Base-by-base conservation (phyloP, 2,888 invertebrate species). In the Cheilosia grossa region DNA sequence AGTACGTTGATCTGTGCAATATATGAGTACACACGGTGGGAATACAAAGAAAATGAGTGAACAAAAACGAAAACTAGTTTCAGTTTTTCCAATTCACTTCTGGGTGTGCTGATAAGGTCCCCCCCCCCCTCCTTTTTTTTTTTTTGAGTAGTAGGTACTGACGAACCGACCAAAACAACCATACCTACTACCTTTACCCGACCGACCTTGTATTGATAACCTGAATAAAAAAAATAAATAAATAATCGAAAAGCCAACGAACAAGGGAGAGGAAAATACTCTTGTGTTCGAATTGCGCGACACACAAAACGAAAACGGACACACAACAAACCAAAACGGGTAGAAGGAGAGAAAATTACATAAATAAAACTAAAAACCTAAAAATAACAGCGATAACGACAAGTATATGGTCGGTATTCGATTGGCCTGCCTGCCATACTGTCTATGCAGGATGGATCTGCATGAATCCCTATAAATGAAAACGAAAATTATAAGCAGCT, bases 141-240 rank as follows among this genome's bases (percentile, higher is more conserved):
- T n/a, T 21, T 59, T 51, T 15, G 17, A 59, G 24, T 13, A 47
- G 47, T 27, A 30, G 30, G 30, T 19, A 49, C 49, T 17, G 9
- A 7, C 17, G 51, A 53, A 21, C 63, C 49, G 17, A 42, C 42
- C 53, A 59, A 69, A 59, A 58, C 47, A 17, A 19, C 47, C 19
- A 47, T 17, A 44, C 44, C 6, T 19, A 56, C 33, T 37, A 61
- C 83, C 83, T 83, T 83, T 83, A 80, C 83, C 83, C 83, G 74
- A 79, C 83, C 83, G 83, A 83, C 83, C 83, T 83, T 83, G 83
- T 80, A 83, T 80, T 83, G 83, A 83, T 83, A 83, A 83, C 83
- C 83, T 83, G 83, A 83, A 66, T 83, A 83, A 73, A 82, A 67
- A 77, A 72, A 59, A 67, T 33, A 33, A 59, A 17, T 56, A 67